A percentile compares a stretch with the other conserved stretches of the same genome.
phyloP scores from a whole-genome alignment of 2,888 invertebrate species.

The Pasiphila rectangulata region DNA sequence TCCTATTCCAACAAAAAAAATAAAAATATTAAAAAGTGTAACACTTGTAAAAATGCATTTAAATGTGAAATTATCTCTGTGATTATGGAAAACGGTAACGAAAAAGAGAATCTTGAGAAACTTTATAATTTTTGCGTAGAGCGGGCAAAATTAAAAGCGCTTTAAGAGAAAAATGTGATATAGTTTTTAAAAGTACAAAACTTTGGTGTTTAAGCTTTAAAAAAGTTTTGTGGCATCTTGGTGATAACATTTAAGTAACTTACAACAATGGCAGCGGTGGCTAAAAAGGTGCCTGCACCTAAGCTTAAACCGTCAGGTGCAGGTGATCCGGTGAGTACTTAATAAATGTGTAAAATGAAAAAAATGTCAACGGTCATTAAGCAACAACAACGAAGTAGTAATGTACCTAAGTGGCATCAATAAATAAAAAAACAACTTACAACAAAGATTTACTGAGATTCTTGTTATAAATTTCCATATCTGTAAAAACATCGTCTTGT shows the following conservation, averaged over 20 bases:
- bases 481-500: too few species aligned
- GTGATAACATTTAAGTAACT: slow-evolving; percentile 52
- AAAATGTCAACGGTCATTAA: slow-evolving; percentile 40
- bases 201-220: slow-evolving; percentile 30
- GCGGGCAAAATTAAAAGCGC: slow-evolving; percentile 33
- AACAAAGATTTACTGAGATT: too few species aligned
- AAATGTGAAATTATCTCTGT: slow-evolving; percentile 36
- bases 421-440: too few species aligned
- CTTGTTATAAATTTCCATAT: too few species aligned
- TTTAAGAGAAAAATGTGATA: slow-evolving; percentile 49
- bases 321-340: slow-evolving; percentile 64
- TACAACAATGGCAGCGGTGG: slow-evolving; percentile 66
- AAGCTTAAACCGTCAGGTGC: slow-evolving; percentile 40
- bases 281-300: slow-evolving; percentile 55
- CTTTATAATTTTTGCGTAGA: slow-evolving; percentile 26
- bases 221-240: slow-evolving; percentile 66
- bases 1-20: slow-evolving; percentile 36
- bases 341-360: slow-evolving; percentile 7
- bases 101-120: slow-evolving; percentile 21
- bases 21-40: slow-evolving; percentile 43
- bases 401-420: too few species aligned
- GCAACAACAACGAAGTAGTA: not conserved
- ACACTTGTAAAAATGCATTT: slow-evolving; percentile 56
- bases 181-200: slow-evolving; percentile 35
- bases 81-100: slow-evolving; percentile 30